Evolutionary conservation across 1,140 invertebrate species (phyloP).

Genomic region (Lasioglossum baleicum): DNA sequence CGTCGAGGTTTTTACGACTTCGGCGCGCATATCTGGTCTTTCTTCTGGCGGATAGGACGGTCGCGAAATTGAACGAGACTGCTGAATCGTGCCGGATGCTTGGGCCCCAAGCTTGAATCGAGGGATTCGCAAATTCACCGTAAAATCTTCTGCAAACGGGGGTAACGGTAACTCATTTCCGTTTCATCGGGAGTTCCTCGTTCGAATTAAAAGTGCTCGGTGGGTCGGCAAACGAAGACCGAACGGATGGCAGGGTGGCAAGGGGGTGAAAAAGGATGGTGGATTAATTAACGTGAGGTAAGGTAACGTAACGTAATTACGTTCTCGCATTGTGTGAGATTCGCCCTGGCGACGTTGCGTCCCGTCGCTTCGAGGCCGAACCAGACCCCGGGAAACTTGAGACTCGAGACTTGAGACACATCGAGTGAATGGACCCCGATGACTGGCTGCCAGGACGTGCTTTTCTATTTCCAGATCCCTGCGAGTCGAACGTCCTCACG

Average conservation of each 20-base stretch:
- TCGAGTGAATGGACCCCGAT: not conserved
- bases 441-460: not conserved
- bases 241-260: no score
- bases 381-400: no score
- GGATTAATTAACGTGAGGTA: slow-evolving; percentile 65
- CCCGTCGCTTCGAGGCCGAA: no score
- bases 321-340: slow-evolving; percentile 4
- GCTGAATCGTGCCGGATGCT: slow-evolving; percentile 49
- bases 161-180: slow-evolving; percentile 69
- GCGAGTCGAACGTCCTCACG: not conserved
- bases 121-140: slow-evolving; percentile 63
- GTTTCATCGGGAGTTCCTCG: slow-evolving; percentile 60
- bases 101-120: slow-evolving; percentile 11
- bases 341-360: no score
- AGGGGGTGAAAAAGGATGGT: slow-evolving; percentile 7
- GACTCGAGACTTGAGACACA: slow-evolving; percentile 44
- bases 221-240: not conserved
- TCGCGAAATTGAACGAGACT: slow-evolving; percentile 48
- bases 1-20: not conserved
- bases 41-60: not conserved
- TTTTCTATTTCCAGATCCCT: not conserved
- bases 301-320: slow-evolving; percentile 68
- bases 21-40: no score
- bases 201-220: slow-evolving; percentile 59
- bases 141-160: slow-evolving; percentile 70